These are phyloP conservation scores for Chlamydotis undulata DNA, from an alignment of 2,113 vertebrate genomes.

Conservation along the genomic window DNA sequence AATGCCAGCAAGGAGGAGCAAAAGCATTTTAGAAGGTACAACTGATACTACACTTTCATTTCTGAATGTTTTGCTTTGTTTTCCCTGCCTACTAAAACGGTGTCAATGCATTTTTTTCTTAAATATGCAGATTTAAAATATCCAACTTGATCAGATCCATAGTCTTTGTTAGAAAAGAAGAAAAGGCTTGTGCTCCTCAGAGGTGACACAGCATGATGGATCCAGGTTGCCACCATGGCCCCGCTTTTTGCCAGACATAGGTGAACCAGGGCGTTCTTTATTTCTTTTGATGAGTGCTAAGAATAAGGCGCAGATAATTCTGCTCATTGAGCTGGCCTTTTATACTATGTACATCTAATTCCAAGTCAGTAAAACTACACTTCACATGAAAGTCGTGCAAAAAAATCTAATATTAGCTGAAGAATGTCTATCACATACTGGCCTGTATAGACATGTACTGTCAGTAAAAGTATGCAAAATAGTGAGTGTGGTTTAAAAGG, in stretches of 20 bases:
- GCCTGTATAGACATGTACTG: background rate
- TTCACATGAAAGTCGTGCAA: background rate
- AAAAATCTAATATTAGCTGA: background rate
- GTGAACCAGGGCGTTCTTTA: background rate
- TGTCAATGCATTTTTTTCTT: background rate
- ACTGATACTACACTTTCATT: background rate
- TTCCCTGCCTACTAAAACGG: background rate
- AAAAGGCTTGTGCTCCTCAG: background rate
- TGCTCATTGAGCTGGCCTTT: background rate
- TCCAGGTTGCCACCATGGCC: background rate
- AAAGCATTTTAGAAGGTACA: background rate
- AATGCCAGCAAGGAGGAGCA: background rate
- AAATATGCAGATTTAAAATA: background rate
- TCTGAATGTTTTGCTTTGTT: background rate
- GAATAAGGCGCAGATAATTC: background rate
- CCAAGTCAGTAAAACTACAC: background rate
- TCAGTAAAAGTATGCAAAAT: background rate
- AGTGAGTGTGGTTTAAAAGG: background rate
- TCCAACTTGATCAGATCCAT: background rate
- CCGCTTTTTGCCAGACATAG: background rate
- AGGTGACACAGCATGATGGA: rapidly evolving
- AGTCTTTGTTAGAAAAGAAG: background rate
- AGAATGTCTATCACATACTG: background rate
- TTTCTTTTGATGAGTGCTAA: background rate
- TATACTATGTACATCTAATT: background rate